A percentile compares a stretch with the other conserved stretches of the same genome.
These are phyloP conservation scores for Chrysaora quinquecirrha DNA, from an alignment of 30 jellyfish, hydroid and myxozoan genomes.

Conservation along the genomic window DNA sequence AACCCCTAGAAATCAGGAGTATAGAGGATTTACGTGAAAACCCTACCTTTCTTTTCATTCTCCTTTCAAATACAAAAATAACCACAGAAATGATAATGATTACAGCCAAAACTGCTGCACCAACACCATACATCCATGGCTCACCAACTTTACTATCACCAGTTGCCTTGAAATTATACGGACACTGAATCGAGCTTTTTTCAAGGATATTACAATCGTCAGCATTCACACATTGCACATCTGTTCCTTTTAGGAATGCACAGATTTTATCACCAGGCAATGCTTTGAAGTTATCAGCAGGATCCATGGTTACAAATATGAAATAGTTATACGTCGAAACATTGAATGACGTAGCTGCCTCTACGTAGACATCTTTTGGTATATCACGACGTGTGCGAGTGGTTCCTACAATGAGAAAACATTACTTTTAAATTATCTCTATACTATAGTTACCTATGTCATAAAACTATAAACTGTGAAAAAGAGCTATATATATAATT, in stretches of 20 bases:
- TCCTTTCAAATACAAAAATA: constrained; percentile 22
- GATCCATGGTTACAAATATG: constrained; percentile 63
- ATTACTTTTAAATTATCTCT: too few relatives aligned
- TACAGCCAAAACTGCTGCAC: constrained; percentile 3
- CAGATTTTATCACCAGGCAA: constrained; percentile 42
- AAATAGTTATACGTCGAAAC: constrained; percentile 46
- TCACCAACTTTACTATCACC: constrained; percentile 27
- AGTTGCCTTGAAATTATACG: neutral
- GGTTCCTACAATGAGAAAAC: constrained; percentile 6
- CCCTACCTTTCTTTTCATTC: constrained; percentile 50
- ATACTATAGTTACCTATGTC: too few relatives aligned
- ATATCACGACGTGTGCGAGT: constrained; percentile 35
- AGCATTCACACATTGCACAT: constrained; percentile 65
- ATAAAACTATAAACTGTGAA: neutral
- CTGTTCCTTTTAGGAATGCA: constrained; percentile 53
- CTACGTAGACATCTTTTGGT: constrained; percentile 57
- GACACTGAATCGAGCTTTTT: neutral
- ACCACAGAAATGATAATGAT: constrained; percentile 19
- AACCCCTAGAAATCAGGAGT: too few relatives aligned
- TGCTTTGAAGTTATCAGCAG: constrained; percentile 15
- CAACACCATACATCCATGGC: constrained; percentile 56
- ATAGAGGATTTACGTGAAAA: neutral
- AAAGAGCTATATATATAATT: too few relatives aligned
- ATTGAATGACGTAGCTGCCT: constrained; percentile 28
- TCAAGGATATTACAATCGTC: constrained; percentile 64